A percentile compares a stretch with the other conserved stretches of the same genome.
These are phyloP conservation scores for Sterna hirundo DNA, from an alignment of 2,113 vertebrate genomes.

Conservation along the genomic window DNA sequence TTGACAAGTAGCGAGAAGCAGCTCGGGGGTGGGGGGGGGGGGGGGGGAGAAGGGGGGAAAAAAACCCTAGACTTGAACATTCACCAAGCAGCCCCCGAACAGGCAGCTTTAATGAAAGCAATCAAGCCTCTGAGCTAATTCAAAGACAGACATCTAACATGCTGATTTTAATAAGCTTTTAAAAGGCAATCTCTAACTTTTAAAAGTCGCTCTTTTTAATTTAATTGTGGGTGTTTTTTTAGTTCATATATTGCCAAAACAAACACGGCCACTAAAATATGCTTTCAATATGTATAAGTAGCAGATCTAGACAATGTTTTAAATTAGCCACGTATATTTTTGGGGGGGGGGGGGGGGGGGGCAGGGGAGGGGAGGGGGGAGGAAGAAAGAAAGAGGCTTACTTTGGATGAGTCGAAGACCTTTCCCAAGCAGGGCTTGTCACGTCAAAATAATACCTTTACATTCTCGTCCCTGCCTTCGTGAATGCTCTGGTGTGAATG, in stretches of 20 bases:
- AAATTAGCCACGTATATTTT: conserved; percentile 40
- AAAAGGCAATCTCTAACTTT: conserved; percentile 79
- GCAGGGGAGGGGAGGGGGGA: neutral
- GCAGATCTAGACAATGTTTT: conserved; percentile 55
- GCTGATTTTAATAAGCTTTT: conserved; percentile 80
- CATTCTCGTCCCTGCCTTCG: neutral
- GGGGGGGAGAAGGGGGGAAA: too few species aligned
- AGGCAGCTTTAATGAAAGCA: conserved; percentile 76
- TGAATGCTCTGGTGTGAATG: neutral
- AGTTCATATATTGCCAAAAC: conserved; percentile 65
- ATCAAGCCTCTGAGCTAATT: conserved; percentile 74
- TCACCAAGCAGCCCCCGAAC: conserved; percentile 63
- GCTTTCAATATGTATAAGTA: conserved; percentile 61
- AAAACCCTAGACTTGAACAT: neutral
- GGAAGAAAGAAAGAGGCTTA: neutral
- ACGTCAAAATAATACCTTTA: neutral
- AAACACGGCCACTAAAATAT: conserved; percentile 70
- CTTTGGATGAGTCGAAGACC: neutral
- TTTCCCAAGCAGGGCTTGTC: neutral
- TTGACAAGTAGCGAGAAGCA: conserved; percentile 54
- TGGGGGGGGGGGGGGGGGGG: neutral
- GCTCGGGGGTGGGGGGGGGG: too few species aligned
- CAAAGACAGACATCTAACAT: conserved; percentile 71
- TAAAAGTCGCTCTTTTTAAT: conserved; percentile 73
- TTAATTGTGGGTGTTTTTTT: conserved; percentile 50